Evolutionary conservation across 2,113 vertebrate species (phyloP).

Genomic region (Callipepla squamata): DNA sequence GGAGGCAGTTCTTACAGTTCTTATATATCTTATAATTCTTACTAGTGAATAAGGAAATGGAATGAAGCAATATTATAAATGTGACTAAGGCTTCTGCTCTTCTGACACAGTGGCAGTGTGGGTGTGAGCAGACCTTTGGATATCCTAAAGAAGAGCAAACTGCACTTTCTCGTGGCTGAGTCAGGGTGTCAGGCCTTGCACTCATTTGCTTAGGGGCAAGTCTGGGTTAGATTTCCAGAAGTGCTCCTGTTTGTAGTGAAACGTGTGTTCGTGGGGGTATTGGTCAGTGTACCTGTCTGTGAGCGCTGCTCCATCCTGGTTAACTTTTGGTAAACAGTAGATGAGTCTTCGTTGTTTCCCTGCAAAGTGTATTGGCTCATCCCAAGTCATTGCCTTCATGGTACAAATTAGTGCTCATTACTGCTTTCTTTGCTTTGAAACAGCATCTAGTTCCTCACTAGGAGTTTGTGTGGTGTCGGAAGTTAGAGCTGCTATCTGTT

Average conservation of each 20-base stretch:
- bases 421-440: background rate
- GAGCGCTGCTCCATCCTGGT: background rate
- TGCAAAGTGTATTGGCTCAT: background rate
- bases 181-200: background rate
- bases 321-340: background rate
- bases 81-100: background rate
- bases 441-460: background rate
- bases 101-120: fast-evolving
- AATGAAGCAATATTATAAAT: background rate
- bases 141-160: background rate
- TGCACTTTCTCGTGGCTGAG: background rate
- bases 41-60: background rate
- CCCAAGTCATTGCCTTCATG: fast-evolving
- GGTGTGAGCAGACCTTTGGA: background rate
- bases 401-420: background rate
- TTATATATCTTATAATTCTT: background rate
- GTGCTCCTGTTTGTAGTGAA: background rate
- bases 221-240: background rate
- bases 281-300: background rate
- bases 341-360: background rate
- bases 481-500: background rate
- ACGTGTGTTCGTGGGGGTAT: fast-evolving
- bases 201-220: background rate
- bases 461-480: background rate
- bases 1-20: background rate